phyloP scores from a whole-genome alignment of 2,113 vertebrate genomes.

The Callionymus lyra region DNA sequence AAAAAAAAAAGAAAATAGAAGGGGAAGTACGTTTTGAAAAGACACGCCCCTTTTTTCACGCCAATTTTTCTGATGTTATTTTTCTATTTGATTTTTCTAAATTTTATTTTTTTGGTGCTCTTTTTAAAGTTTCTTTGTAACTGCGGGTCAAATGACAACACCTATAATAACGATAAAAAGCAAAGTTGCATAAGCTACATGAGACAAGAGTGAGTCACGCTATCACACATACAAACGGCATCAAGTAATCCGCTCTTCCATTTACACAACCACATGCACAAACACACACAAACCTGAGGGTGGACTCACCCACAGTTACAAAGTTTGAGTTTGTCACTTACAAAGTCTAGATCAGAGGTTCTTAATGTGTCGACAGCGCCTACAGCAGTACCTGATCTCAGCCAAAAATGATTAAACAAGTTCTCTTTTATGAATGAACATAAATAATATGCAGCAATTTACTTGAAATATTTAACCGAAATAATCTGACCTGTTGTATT shows the following conservation, averaged over 20 bases:
- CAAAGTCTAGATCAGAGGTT: too few relatives aligned
- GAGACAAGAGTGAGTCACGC: slow-evolving; percentile 3
- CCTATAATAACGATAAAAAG: slow-evolving; percentile 9
- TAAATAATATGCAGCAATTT: too few relatives aligned
- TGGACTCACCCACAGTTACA: slow-evolving; percentile 58
- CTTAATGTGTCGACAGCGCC: too few relatives aligned
- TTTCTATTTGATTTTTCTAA: slow-evolving; percentile 71
- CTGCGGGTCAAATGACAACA: slow-evolving; percentile 47
- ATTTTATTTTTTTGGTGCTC: slow-evolving; percentile 68
- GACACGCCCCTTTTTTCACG: slow-evolving; percentile 60
- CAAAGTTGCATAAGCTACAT: slow-evolving; percentile 38
- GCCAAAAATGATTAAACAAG: too few relatives aligned
- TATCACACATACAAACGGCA: slow-evolving; percentile 12
- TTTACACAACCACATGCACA: not conserved
- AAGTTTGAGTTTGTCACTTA: slow-evolving; percentile 22
- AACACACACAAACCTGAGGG: slow-evolving; percentile 25
- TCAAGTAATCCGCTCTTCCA: too few relatives aligned
- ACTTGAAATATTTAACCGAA: too few relatives aligned
- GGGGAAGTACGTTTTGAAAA: slow-evolving; percentile 65
- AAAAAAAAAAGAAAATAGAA: slow-evolving; percentile 49
- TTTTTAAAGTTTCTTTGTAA: slow-evolving; percentile 67
- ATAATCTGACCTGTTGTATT: too few relatives aligned
- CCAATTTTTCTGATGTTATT: slow-evolving; percentile 71
- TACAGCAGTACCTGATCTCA: too few relatives aligned
- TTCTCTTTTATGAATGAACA: too few relatives aligned